These are phyloP conservation scores for Albula glossodonta DNA, from an alignment of 2,113 vertebrate species.

Conservation along the genomic window DNA sequence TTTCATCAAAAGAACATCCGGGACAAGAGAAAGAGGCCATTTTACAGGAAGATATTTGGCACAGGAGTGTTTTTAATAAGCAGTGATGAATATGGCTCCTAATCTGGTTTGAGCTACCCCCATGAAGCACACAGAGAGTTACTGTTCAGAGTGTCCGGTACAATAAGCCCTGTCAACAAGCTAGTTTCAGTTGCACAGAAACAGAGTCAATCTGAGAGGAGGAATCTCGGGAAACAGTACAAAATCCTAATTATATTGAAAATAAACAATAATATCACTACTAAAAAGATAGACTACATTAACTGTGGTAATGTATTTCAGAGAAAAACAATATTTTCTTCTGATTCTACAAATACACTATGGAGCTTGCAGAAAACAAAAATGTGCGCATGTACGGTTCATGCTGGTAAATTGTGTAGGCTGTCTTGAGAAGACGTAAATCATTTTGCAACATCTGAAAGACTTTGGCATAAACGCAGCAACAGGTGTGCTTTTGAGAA, in stretches of 20 bases:
- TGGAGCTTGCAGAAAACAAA: no score
- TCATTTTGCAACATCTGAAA: no score
- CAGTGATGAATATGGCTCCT: background rate
- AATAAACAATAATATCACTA: no score
- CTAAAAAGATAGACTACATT: no score
- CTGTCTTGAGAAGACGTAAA: no score
- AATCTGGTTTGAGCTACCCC: background rate
- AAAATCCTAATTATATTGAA: background rate
- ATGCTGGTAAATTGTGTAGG: no score
- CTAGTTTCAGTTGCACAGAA: background rate
- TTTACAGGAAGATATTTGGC: slow-evolving; percentile 4
- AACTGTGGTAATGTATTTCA: no score
- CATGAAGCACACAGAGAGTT: background rate
- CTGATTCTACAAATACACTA: no score
- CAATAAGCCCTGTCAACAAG: background rate
- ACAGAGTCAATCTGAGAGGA: background rate
- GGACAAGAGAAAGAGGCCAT: background rate
- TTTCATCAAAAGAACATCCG: background rate
- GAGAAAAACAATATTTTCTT: no score
- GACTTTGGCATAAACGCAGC: no score
- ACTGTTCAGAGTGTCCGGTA: background rate
- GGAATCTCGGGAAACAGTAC: background rate
- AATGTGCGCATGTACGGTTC: no score
- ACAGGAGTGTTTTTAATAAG: slow-evolving; percentile 2
- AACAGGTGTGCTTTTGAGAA: no score